Evolutionary conservation across 2,888 invertebrate genomes (phyloP).

Genomic region (Buathra laborator): DNA sequence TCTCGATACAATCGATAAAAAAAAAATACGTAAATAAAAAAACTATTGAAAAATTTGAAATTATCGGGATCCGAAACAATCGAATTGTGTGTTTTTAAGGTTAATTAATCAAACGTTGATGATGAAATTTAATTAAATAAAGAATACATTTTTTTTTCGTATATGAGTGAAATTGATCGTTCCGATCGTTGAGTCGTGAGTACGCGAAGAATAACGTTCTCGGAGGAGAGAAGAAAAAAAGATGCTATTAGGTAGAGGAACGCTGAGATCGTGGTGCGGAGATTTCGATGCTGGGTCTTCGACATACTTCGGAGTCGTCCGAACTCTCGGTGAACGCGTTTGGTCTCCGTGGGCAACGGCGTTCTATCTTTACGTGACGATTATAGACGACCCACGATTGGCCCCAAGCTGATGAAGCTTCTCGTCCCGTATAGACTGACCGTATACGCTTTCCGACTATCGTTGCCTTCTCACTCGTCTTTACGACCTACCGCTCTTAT

Average conservation of each 20-base stretch:
- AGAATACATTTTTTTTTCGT: neutral
- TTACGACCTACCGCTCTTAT: conserved; percentile 18
- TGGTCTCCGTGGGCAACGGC: conserved; percentile 38
- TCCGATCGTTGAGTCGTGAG: neutral
- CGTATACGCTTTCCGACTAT: neutral
- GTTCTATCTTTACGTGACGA: conserved; percentile 64
- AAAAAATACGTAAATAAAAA: neutral
- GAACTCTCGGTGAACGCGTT: conserved; percentile 28
- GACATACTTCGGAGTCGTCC: conserved; percentile 36
- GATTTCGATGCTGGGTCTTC: conserved; percentile 50
- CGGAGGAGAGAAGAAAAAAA: conserved; percentile 4
- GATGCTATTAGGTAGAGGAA: conserved; percentile 21
- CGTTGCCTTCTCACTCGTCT: neutral
- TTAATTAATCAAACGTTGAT: neutral
- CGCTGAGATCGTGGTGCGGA: conserved; percentile 34
- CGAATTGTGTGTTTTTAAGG: neutral
- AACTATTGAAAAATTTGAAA: conserved; percentile 1
- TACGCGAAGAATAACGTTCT: neutral
- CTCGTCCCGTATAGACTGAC: neutral
- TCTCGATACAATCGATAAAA: too few species aligned
- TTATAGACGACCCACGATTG: conserved; percentile 62
- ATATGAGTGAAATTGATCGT: neutral
- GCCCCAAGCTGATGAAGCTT: conserved; percentile 15
- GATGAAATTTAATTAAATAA: neutral
- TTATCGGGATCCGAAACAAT: neutral